Evolutionary conservation across 1,140 invertebrate species (phyloP), one percentile per base, ranked within the genome.

Genomic region (Oedothorax gibbosus): DNA sequence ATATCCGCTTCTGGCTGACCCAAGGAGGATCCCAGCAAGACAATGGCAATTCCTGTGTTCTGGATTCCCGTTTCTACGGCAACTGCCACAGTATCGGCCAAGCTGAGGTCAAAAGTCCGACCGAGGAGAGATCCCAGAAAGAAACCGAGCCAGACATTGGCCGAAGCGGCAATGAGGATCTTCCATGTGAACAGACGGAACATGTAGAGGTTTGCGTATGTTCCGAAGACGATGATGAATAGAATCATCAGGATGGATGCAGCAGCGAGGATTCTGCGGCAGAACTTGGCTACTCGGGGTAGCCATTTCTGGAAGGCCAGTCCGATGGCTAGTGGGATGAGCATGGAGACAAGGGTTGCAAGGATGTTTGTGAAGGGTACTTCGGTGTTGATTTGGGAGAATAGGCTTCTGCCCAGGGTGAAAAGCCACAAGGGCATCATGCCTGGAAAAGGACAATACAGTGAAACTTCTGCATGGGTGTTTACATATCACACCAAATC

Each of bases 341-440:
- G 90, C n/a, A 99, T 92, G 0, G 93, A 93, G 20, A 93, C 87
- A 0, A 97, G 94, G 86, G 96, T 93, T 2, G 90, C 91, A 0
- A 93, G 93, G 76, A 99, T 97, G 49, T 94, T 94, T 0, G 86
- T 81, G 89, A 97, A 98, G 0, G 98, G 98, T 21, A 98, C 94
- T 49, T 89, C 90, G 5, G 97, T 92, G 73, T 93, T 90, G 0
- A 92, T 94, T 81, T 93, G 91, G 0, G 92, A 90, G 88, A 96
- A 95, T n/a, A 98, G 93, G 56, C 84, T 83, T 86, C 92, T 92
- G 0, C 97, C 97, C n/a, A 99, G 91, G 0, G 96, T 96, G 88
- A 97, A 96, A n/a, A 98, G 91, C 98, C 98, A 99, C 2, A 97
- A 89, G 0, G 97, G 97, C 92, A 99, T 97, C 91, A 98, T 95